phyloP scores from a whole-genome alignment of 2,113 vertebrate genomes.

The Lichenostomus cassidix region DNA sequence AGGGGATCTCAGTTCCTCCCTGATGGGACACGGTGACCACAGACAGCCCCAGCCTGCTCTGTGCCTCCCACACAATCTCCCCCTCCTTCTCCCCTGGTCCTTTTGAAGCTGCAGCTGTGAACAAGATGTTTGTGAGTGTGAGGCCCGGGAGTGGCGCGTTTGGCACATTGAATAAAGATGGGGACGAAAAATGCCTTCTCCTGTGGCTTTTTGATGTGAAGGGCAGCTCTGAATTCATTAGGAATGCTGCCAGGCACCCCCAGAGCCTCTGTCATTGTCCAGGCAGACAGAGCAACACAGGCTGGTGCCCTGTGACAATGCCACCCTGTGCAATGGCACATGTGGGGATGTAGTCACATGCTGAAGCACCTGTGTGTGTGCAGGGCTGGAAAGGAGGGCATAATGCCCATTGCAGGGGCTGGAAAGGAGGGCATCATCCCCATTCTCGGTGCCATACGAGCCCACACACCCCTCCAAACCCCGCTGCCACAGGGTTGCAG shows the following conservation, averaged over 20 bases:
- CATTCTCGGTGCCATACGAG: accelerated
- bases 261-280: not conserved
- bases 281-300: not conserved
- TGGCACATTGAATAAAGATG: not conserved
- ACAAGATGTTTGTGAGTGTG: not conserved
- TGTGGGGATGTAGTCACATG: accelerated
- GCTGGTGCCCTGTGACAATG: not conserved
- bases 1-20: not conserved
- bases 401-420: accelerated
- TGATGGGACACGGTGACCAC: not conserved
- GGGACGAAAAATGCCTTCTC: constrained; percentile 8
- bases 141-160: not conserved
- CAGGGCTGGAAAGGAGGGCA: not conserved
- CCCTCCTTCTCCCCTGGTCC: not conserved
- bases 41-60: accelerated
- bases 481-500: not conserved
- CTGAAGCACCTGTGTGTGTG: not conserved
- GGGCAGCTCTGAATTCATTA: not conserved
- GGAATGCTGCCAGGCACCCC: not conserved
- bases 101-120: constrained; percentile 44
- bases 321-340: accelerated
- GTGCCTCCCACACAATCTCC: not conserved
- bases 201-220: not conserved
- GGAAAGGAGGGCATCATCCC: not conserved
- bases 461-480: not conserved